Evolutionary conservation across 2,113 vertebrate genomes (phyloP), one percentile per base, ranked within the genome.

Genomic region (Prinia subflava): DNA sequence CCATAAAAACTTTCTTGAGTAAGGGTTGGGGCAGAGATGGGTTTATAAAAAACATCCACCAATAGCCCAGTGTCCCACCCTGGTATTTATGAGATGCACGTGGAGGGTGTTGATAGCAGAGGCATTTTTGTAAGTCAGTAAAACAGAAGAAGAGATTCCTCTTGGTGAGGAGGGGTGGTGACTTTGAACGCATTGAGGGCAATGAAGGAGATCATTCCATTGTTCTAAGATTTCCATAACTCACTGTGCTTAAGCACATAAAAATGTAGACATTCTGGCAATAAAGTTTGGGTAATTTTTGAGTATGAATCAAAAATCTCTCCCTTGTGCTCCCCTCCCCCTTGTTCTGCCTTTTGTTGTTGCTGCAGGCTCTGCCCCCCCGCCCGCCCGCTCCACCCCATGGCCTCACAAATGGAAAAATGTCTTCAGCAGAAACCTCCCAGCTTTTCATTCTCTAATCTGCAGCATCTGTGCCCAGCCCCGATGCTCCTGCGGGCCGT

Each of bases 221-320:
- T 97, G 97, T 97, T 97, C 93, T 93, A 95, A 97, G 94, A 86
- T 96, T 97, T 97, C 96, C 95, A 97, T 97, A 97, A 97, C 95
- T 97, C 95, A 97, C 85, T 95, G 68, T 95, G 94, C 83, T 97
- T 95, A 96, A 97, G 95, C 94, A 70, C 95, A 96, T 96, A 97
- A 96, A 97, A 96, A 96, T 96, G 96, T 95, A 96, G 95, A 96
- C 88, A 59, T 94, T 96, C 65, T 96, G 95, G 95, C 96, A 96
- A 92, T 91, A 86, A 95, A 92, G 87, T 93, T 75, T 86, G 94
- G 96, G 90, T 96, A 96, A 97, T 97, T 94, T 95, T 95, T 94
- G 94, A 96, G 39, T 68, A 80, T 63, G 96, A 94, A 96, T 94
- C 96, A 96, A 97, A 97, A 96, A 97, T 96, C 75, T 95, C 94